These are phyloP conservation scores for Radopholus similis DNA, from an alignment of 1,140 invertebrate species.

Conservation along the genomic window DNA sequence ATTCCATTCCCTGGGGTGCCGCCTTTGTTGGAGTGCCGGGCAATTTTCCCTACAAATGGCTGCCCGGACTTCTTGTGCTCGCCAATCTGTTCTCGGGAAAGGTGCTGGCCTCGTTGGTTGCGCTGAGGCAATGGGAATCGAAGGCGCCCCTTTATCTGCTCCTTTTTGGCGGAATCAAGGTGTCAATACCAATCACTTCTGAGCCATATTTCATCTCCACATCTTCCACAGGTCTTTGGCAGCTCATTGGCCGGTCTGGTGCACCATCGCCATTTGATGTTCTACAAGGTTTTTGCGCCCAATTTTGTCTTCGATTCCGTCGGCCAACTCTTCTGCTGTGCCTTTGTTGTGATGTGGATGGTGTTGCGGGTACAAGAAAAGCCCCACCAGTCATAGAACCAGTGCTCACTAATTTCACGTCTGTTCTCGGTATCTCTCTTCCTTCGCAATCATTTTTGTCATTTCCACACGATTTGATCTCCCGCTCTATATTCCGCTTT, in stretches of 20 bases:
- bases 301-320: constrained; percentile 41
- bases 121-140: background rate
- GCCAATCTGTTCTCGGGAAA: constrained; percentile 29
- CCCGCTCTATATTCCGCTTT: too few relatives aligned
- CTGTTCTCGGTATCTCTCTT: too few relatives aligned
- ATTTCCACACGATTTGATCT: too few relatives aligned
- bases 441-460: too few relatives aligned
- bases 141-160: constrained; percentile 4
- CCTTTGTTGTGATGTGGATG: constrained; percentile 14
- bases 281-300: constrained; percentile 42
- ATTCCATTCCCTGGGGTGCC: constrained; percentile 37
- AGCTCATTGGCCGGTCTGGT: constrained; percentile 14
- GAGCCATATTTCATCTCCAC: background rate
- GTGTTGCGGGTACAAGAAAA: background rate
- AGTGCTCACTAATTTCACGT: too few relatives aligned
- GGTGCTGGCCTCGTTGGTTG: constrained; percentile 18
- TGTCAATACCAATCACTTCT: too few relatives aligned
- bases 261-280: constrained; percentile 36
- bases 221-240: constrained; percentile 18
- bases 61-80: constrained; percentile 25
- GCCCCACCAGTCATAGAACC: too few relatives aligned
- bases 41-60: constrained; percentile 27
- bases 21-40: constrained; percentile 37
- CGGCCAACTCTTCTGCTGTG: constrained; percentile 19
- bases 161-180: background rate